A percentile compares a stretch with the other conserved stretches of the same genome.
These are phyloP conservation scores for Pandemis heparana DNA, from an alignment of 2,888 invertebrate species.

Conservation along the genomic window DNA sequence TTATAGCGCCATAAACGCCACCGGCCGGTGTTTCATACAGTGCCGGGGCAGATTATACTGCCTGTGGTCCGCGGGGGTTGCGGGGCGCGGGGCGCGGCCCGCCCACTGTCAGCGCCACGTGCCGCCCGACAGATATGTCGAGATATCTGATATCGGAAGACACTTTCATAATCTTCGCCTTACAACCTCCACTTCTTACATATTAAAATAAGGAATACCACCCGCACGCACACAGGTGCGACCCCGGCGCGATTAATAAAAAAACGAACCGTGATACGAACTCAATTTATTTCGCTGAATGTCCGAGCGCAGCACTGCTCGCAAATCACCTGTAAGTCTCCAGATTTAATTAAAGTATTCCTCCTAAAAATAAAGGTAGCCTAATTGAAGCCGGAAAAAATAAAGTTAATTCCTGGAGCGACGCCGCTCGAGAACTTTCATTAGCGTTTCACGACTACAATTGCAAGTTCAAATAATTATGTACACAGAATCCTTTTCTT, in stretches of 20 bases:
- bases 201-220: conserved; percentile 77
- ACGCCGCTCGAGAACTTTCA: conserved; percentile 73
- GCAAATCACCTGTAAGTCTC: conserved; percentile 64
- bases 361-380: conserved; percentile 69
- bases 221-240: conserved; percentile 67
- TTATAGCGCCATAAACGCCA: conserved; percentile 85
- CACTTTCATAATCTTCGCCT: conserved; percentile 84
- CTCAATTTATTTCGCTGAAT: conserved; percentile 54
- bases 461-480: conserved; percentile 84
- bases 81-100: conserved; percentile 52
- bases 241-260: conserved; percentile 71
- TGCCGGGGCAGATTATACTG: conserved; percentile 82
- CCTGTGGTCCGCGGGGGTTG: conserved; percentile 69
- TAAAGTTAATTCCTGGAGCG: conserved; percentile 72
- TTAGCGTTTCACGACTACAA: conserved; percentile 81
- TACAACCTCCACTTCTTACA: conserved; percentile 74
- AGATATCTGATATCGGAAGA: conserved; percentile 84
- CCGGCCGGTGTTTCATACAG: conserved; percentile 85
- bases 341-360: conserved; percentile 77
- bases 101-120: conserved; percentile 80
- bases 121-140: conserved; percentile 83
- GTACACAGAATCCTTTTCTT: conserved; percentile 85
- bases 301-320: conserved; percentile 49
- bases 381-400: conserved; percentile 71
- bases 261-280: conserved; percentile 52